Conservation (phyloP, 2,797 vertebrate genomes). For the Sparus aurata region DNA sequence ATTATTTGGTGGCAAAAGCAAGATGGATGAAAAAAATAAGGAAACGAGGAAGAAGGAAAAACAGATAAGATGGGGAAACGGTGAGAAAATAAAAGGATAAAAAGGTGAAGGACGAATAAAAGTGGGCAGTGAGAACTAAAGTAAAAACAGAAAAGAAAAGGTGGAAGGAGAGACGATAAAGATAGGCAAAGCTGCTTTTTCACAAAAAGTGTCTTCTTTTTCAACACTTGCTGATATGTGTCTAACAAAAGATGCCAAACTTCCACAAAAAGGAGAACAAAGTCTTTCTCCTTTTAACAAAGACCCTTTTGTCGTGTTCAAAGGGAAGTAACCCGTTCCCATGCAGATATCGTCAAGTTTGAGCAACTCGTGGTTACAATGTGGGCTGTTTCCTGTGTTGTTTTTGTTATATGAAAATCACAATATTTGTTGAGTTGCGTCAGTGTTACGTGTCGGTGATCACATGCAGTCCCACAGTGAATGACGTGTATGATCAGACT, state of each 20-base stretch:
- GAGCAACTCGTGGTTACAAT: constrained; percentile 11
- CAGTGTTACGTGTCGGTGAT: neutral
- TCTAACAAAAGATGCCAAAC: neutral
- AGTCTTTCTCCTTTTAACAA: neutral
- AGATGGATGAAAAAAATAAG: neutral
- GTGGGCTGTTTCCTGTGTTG: neutral
- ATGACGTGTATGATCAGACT: neutral
- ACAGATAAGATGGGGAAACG: neutral
- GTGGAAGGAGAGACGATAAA: accelerated
- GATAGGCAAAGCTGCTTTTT: neutral
- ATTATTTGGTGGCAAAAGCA: neutral
- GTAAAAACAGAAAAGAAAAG: neutral
- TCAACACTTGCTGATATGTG: neutral
- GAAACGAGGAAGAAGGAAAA: neutral
- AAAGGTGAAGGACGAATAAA: neutral
- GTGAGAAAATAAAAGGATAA: neutral
- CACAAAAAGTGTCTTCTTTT: neutral
- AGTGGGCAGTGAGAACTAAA: neutral
- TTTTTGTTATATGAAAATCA: constrained; percentile 17
- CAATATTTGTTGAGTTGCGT: neutral
- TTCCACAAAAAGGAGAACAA: constrained; percentile 38
- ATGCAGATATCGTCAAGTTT: neutral
- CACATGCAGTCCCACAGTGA: neutral
- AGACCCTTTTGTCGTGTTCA: neutral
- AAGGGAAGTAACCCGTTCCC: constrained; percentile 32